Evolutionary conservation across 1,140 invertebrate genomes (phyloP).

Genomic region (Drosophila tristis): DNA sequence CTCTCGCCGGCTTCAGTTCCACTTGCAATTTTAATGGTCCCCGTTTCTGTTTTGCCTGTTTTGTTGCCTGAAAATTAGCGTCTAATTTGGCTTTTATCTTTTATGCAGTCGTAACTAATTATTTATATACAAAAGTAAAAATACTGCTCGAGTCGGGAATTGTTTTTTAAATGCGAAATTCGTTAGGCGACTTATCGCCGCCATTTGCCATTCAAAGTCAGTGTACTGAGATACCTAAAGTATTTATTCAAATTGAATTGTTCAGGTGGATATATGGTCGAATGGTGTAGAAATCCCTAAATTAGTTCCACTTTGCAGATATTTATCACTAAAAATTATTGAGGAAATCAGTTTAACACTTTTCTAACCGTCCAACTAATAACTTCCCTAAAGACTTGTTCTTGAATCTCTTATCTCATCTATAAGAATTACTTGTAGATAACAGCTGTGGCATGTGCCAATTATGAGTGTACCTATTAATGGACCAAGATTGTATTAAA

Average conservation of each 20-base stretch:
- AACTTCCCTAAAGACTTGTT: no score
- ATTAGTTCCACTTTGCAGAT: no score
- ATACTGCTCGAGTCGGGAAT: slow-evolving; percentile 39
- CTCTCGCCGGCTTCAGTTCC: slow-evolving; percentile 9
- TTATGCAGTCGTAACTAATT: slow-evolving; percentile 76
- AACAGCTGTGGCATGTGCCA: no score
- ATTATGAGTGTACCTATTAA: no score
- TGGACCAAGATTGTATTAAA: no score
- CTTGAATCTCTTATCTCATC: no score
- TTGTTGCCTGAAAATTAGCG: slow-evolving; percentile 69
- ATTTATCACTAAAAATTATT: no score
- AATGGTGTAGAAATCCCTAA: no score
- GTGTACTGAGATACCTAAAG: slow-evolving; percentile 42
- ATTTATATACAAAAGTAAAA: slow-evolving; percentile 54
- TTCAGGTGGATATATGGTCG: slow-evolving; percentile 6
- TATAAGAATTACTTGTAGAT: no score
- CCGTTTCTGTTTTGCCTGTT: slow-evolving; percentile 17
- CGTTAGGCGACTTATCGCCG: slow-evolving; percentile 61
- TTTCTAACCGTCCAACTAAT: no score
- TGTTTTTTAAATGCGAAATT: slow-evolving; percentile 73
- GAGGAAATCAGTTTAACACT: no score
- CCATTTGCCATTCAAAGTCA: slow-evolving; percentile 46
- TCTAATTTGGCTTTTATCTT: slow-evolving; percentile 77
- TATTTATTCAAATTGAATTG: slow-evolving; percentile 39
- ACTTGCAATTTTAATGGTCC: slow-evolving; percentile 52